phyloP scores from a whole-genome alignment of 2,888 invertebrate genomes.

The Nemapogon koenigi region DNA sequence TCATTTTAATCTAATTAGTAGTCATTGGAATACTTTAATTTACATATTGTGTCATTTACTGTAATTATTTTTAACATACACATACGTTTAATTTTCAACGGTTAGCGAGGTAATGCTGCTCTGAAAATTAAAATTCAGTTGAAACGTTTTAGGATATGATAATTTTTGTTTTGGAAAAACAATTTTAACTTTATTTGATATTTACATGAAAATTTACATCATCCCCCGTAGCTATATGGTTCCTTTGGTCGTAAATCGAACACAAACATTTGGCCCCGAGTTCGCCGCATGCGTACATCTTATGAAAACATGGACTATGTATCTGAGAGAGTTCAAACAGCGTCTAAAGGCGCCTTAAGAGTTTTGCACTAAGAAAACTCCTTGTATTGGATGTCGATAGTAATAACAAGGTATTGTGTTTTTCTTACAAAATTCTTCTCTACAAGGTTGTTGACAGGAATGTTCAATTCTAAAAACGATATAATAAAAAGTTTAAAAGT shows the following conservation, averaged over 20 bases:
- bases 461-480: too few species aligned
- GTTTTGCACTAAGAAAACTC: background rate
- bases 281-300: conserved; percentile 20
- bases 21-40: conserved; percentile 24
- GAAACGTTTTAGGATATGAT: too few species aligned
- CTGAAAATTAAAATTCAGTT: too few species aligned
- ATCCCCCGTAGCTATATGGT: background rate
- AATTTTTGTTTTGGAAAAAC: too few species aligned
- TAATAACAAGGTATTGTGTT: background rate
- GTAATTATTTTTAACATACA: too few species aligned
- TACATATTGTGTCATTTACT: too few species aligned
- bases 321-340: conserved; percentile 2
- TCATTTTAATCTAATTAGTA: conserved; percentile 49
- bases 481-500: too few species aligned
- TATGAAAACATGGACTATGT: conserved; percentile 28
- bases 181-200: too few species aligned
- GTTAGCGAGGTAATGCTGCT: too few species aligned
- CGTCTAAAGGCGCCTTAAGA: conserved; percentile 3
- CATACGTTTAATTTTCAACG: too few species aligned
- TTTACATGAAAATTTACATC: conserved; percentile 9
- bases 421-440: too few species aligned
- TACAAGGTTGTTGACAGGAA: too few species aligned
- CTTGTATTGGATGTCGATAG: background rate
- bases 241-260: conserved; percentile 6
- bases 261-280: conserved; percentile 1